These are phyloP conservation scores for Stenichneumon culpator DNA, from an alignment of 2,888 invertebrate species.

Conservation along the genomic window DNA sequence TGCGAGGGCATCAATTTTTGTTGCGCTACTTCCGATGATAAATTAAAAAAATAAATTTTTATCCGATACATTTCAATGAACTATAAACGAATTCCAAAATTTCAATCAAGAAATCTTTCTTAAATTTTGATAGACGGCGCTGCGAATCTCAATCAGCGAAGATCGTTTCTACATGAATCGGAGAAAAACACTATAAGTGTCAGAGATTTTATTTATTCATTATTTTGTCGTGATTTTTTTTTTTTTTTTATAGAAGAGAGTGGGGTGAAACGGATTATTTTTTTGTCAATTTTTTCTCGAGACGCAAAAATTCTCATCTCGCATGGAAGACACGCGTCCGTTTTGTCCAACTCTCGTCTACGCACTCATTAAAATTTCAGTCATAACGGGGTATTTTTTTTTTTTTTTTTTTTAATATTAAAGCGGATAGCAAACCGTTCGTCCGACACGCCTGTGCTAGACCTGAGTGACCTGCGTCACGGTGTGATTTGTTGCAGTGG, in stretches of 20 bases:
- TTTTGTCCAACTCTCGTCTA: not conserved
- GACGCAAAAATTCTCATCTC: no score
- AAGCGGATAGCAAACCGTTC: constrained; percentile 74
- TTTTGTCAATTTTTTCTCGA: no score
- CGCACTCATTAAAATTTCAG: constrained; percentile 21
- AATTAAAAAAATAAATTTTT: not conserved
- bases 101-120: not conserved
- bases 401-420: constrained; percentile 57
- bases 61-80: not conserved
- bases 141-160: constrained; percentile 30
- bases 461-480: constrained; percentile 84
- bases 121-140: not conserved
- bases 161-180: not conserved
- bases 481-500: constrained; percentile 81
- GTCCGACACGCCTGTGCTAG: constrained; percentile 78
- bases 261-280: no score
- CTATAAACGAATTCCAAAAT: not conserved
- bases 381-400: constrained; percentile 45
- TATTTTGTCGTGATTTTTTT: not conserved
- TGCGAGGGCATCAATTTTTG: not conserved
- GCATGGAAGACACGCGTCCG: no score
- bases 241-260: not conserved
- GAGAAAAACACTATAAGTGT: constrained; percentile 8
- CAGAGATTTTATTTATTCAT: constrained; percentile 7
- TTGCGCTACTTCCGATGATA: not conserved